Base-by-base conservation (phyloP, 2,888 invertebrate species). In the Cyrtodaria siliqua region DNA sequence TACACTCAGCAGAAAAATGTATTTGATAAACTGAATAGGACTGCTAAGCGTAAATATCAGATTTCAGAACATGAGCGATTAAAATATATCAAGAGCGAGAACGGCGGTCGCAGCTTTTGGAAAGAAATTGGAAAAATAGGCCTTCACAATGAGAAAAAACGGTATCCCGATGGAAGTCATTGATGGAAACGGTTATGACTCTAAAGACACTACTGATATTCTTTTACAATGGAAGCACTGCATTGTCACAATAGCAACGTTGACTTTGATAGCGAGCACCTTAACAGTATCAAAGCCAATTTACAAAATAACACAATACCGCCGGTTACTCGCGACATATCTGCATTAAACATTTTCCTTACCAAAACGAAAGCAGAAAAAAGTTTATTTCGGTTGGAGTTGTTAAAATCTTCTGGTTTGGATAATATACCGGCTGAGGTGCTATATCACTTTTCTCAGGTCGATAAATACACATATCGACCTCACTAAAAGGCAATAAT, bases 21-120 rank as follows among this genome's bases (percentile, higher is more conserved):
- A 29, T 70, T 70, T 50, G 70, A 70, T 47, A 70, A 62, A 62
- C 26, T 53, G 14, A 40, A 53, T 23, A 53, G 62, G 12, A 61
- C 52, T 20, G 18, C 18, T 1, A 70, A 70, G 49, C 61, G 62
- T 16, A 27, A 61, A 20, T 70, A 49, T 57, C 70, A 62, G 29
- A 14, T 27, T 16, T 14, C 6, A 24, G 47, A 53, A 16, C 70
- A 70, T 16, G 14, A 44, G 9, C 18, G 55, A 26, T 18, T 62
- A 9, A n/a, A 33, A 12, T 9, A 62, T 3, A 40, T 55, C 1
- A 2, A 29, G 4, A 60, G n/a, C 18, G 50, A 53, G 16, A 20
- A 24, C 12, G 52, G 55, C 14, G 33, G 56, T n/a, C n/a, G 26
- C 20, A 55, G 33, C 18, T 62, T 56, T 16, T 56, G 62, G 49